phyloP scores from a whole-genome alignment of 1,140 invertebrate species.

The Eueides isabella region DNA sequence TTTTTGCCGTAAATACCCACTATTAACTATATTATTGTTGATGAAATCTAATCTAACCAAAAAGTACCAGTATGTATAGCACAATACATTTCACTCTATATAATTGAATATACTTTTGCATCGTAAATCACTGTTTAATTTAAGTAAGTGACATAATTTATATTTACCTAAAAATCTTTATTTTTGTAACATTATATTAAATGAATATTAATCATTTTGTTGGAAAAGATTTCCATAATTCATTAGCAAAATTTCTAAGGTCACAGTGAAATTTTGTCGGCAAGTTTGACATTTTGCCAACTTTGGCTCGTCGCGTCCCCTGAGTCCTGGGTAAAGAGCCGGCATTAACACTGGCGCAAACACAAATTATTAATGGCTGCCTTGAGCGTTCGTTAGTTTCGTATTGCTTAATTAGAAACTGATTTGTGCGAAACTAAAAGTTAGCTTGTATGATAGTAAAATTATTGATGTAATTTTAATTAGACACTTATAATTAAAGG shows the following conservation, averaged over 20 bases:
- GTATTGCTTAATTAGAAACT: constrained; percentile 15
- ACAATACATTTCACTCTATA: too few relatives aligned
- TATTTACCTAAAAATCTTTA: neutral
- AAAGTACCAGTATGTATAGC: too few relatives aligned
- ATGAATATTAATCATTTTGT: constrained; percentile 1
- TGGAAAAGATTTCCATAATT: constrained; percentile 9
- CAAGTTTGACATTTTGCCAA: constrained; percentile 46
- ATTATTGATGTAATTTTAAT: neutral
- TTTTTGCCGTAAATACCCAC: too few relatives aligned
- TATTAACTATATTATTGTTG: too few relatives aligned
- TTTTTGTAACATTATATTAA: neutral
- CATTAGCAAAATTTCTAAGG: constrained; percentile 21
- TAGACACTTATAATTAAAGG: neutral
- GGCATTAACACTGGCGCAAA: constrained; percentile 41
- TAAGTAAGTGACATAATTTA: neutral
- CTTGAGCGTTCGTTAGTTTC: constrained; percentile 36
- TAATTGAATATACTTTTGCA: neutral
- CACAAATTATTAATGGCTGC: constrained; percentile 45
- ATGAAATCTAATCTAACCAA: neutral
- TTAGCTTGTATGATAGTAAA: neutral
- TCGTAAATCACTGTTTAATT: neutral
- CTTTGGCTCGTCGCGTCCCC: constrained; percentile 30
- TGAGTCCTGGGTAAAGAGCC: constrained; percentile 31
- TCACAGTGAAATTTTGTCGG: constrained; percentile 34
- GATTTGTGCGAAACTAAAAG: constrained; percentile 15